Base-by-base conservation (phyloP, 2,113 vertebrate genomes). In the Hiodon tergisus region DNA sequence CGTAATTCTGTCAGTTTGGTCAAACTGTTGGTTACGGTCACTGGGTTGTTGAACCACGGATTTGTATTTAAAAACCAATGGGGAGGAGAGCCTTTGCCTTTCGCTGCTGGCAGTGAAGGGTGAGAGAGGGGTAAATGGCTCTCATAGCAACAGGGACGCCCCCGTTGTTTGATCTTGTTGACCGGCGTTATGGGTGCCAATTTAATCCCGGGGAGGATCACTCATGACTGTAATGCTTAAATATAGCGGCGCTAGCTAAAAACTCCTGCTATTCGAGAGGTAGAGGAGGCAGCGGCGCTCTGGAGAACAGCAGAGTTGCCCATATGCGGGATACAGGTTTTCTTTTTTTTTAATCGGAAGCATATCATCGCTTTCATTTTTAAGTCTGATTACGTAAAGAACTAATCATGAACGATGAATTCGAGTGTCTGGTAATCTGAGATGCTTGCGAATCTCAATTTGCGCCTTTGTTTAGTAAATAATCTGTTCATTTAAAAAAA, bases 161-260 rank as follows among this genome's bases (percentile, higher is more conserved):
- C 31, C 31, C 31, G 31, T 31, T 85, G 83, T 84, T 84, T 82
- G 81, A 87, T 82, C 80, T 77, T 80, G 78, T 76, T 83, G 75
- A 84, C 74, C 75, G 71, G 82, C 80, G 78, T 78, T 78, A 77
- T 8, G 76, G 77, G 78, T 63, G 82, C 79, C 72, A 78, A 59
- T 72, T 78, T 75, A 74, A 85, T 81, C 84, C 84, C 82, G 81
- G 76, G 78, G 75, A 79, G 79, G 78, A 82, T 83, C 78, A 72
- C 76, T 77, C 79, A 81, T 83, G 84, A 88, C 88, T 80, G 72
- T 82, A 78, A 66, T 78, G 75, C 69, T 84, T 85, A 86, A 84
- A 86, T 83, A 84, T 82, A 85, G 84, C 82, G 72, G 69, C 7
- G 2, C 31, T 72, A 69, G 65, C 78, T 78, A 74, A 80, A 80